Percentiles rank a stretch among this genome's conserved stretches.
Conservation (phyloP, 2,888 invertebrate species). For the Conchocele bisecta region DNA sequence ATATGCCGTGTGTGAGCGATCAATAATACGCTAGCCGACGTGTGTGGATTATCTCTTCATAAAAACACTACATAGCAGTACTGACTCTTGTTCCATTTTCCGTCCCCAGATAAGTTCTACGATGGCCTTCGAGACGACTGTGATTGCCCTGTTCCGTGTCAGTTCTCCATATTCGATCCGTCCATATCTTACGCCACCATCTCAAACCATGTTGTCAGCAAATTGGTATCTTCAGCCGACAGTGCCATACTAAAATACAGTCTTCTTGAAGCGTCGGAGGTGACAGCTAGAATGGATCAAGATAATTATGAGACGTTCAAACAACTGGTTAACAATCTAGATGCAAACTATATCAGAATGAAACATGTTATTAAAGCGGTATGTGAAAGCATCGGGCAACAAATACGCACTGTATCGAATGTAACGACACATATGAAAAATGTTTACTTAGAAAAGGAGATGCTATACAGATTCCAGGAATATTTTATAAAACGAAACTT, state of each 20-base stretch:
- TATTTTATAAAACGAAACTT: conserved; percentile 70
- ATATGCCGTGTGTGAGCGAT: too few relatives aligned
- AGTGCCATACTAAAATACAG: conserved; percentile 41
- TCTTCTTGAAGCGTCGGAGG: conserved; percentile 57
- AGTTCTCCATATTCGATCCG: conserved; percentile 69
- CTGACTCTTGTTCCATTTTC: too few relatives aligned
- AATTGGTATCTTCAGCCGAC: conserved; percentile 55
- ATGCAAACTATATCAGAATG: conserved; percentile 29
- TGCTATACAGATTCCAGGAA: conserved; percentile 65
- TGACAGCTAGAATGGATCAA: conserved; percentile 62
- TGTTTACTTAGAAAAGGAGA: conserved; percentile 54
- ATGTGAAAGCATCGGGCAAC: conserved; percentile 35
- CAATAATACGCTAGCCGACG: too few relatives aligned
- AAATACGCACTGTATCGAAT: conserved; percentile 29
- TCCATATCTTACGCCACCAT: conserved; percentile 72
- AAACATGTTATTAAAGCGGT: conserved; percentile 47
- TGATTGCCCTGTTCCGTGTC: conserved; percentile 73
- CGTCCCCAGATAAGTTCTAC: neutral
- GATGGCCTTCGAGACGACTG: conserved; percentile 42
- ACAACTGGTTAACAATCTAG: conserved; percentile 29
- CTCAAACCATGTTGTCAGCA: conserved; percentile 64
- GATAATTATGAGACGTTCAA: conserved; percentile 48
- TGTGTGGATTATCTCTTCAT: too few relatives aligned
- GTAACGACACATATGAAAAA: conserved; percentile 41
- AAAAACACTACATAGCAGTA: too few relatives aligned